Conservation (phyloP, 2,888 invertebrate species). For the Orthosia cruda region DNA sequence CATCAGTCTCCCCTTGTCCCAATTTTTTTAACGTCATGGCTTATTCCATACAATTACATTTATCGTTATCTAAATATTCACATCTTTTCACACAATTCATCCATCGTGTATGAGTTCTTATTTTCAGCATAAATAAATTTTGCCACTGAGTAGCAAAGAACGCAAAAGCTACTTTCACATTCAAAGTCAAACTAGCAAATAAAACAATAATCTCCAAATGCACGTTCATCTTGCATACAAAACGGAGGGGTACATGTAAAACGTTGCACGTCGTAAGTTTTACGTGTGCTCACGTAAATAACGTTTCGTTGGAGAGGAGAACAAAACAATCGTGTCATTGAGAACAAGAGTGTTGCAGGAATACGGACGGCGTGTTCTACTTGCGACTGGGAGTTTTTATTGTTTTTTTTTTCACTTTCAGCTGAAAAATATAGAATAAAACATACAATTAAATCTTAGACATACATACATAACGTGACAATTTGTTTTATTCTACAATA, state of each 20-base stretch:
- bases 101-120: too few relatives aligned
- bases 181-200: background rate
- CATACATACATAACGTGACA: too few relatives aligned
- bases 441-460: too few relatives aligned
- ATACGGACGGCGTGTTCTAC: conserved; percentile 30
- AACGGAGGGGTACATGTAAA: conserved; percentile 28
- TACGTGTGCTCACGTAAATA: conserved; percentile 67
- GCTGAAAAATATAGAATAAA: background rate
- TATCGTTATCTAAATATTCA: too few relatives aligned
- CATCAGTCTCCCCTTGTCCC: too few relatives aligned
- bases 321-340: conserved; percentile 70
- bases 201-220: conserved; percentile 29
- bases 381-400: conserved; percentile 20
- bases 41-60: too few relatives aligned
- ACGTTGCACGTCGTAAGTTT: conserved; percentile 48
- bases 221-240: conserved; percentile 23
- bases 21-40: too few relatives aligned
- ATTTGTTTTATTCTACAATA: too few relatives aligned
- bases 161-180: background rate
- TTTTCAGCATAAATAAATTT: background rate
- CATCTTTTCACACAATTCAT: too few relatives aligned
- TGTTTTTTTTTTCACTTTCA: background rate
- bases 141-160: background rate
- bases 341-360: conserved; percentile 63
- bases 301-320: conserved; percentile 54